Base-by-base conservation (phyloP, 2,888 invertebrate species). In the Pediacus dermestoides region DNA sequence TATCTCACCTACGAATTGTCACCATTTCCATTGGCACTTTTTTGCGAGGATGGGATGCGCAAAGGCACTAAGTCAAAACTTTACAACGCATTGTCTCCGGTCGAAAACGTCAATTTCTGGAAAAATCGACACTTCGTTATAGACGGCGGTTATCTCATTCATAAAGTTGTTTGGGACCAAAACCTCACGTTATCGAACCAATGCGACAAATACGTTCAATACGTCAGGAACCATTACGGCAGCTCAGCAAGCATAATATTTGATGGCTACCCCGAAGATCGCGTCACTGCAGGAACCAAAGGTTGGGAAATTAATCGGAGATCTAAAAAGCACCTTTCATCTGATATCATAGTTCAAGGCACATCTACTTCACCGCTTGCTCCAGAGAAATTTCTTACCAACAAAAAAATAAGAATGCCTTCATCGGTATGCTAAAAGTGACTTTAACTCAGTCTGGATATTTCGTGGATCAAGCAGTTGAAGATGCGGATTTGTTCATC, bases 81-180 rank as follows among this genome's bases (percentile, higher is more conserved):
- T n/a, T n/a, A n/a, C n/a, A n/a, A n/a, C n/a, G n/a, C n/a, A n/a
- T n/a, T n/a, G n/a, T n/a, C n/a, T n/a, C n/a, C n/a, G n/a, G n/a
- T n/a, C n/a, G n/a, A n/a, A n/a, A n/a, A n/a, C n/a, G n/a, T n/a
- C n/a, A n/a, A n/a, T n/a, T n/a, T n/a, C n/a, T n/a, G n/a, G n/a
- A n/a, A n/a, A n/a, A n/a, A n/a, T n/a, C n/a, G n/a, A n/a, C n/a
- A n/a, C n/a, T n/a, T n/a, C n/a, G n/a, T n/a, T n/a, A n/a, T n/a
- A n/a, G n/a, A n/a, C n/a, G n/a, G n/a, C n/a, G n/a, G n/a, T n/a
- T n/a, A n/a, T n/a, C n/a, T n/a, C n/a, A n/a, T n/a, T n/a, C n/a
- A 31, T 31, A 16, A 31, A 31, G 31, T 31, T 7, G 18, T 15
- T 31, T 31, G 31, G 16, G 31, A 31, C 15, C 2, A 9, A 16